A percentile compares a stretch with the other conserved stretches of the same genome.
Evolutionary conservation across 2,888 invertebrate species (phyloP).

Genomic region (Hirtodrosophila alboralis): DNA sequence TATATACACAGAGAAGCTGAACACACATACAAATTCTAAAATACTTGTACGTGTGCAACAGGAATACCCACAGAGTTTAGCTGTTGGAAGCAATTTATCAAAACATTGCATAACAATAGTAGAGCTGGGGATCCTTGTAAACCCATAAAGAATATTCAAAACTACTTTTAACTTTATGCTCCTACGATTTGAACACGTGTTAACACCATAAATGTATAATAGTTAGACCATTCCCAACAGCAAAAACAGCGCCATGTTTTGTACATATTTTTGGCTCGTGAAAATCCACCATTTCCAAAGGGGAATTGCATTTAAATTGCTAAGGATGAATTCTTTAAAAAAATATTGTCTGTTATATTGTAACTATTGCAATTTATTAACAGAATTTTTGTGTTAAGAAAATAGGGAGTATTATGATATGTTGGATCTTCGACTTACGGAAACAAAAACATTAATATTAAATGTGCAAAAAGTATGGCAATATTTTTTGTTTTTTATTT

Average conservation of each 20-base stretch:
- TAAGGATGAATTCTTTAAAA: too few relatives aligned
- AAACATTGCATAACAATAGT: conserved; percentile 60
- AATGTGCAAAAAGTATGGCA: too few relatives aligned
- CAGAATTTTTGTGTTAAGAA: too few relatives aligned
- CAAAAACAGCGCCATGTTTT: conserved; percentile 1
- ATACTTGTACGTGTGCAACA: conserved; percentile 7
- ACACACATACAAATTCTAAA: background rate
- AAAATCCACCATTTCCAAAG: background rate
- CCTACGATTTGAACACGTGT: conserved; percentile 58
- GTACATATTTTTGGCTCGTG: background rate
- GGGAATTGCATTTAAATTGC: too few relatives aligned
- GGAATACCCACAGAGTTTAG: conserved; percentile 21
- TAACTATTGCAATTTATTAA: too few relatives aligned
- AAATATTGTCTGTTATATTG: too few relatives aligned
- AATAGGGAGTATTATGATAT: too few relatives aligned
- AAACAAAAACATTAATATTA: too few relatives aligned
- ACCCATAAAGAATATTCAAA: conserved; percentile 64
- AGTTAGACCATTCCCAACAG: conserved; percentile 1
- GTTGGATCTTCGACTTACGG: too few relatives aligned
- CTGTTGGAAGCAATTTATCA: conserved; percentile 64
- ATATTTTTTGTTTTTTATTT: too few relatives aligned
- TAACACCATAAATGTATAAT: conserved; percentile 57
- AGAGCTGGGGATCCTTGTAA: conserved; percentile 5
- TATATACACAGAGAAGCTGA: background rate
- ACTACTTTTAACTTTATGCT: conserved; percentile 47